Percentiles rank a stretch among this genome's conserved stretches.
These are phyloP conservation scores for Psittacula echo DNA, from an alignment of 2,797 vertebrate species.

Conservation along the genomic window DNA sequence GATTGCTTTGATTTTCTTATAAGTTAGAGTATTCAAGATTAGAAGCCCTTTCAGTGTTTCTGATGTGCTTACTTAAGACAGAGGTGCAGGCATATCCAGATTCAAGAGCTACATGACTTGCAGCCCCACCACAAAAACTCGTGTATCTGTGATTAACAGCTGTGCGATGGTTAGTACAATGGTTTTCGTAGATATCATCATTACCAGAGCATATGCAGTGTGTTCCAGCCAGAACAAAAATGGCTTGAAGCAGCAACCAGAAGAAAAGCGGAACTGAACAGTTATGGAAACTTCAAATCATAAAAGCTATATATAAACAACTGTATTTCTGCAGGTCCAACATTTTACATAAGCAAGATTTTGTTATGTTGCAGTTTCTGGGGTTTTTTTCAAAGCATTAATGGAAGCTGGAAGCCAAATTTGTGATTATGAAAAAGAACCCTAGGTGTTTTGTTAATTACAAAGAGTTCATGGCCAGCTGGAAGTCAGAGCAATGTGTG, in stretches of 20 bases:
- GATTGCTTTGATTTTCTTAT: not conserved
- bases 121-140: not conserved
- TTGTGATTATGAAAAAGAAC: not conserved
- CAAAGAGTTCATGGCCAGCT: constrained; percentile 25
- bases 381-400: not conserved
- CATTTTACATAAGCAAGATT: not conserved
- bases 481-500: constrained; percentile 34
- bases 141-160: not conserved
- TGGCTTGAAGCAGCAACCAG: not conserved
- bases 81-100: not conserved
- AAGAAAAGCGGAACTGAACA: not conserved
- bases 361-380: not conserved
- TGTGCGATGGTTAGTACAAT: not conserved
- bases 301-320: not conserved
- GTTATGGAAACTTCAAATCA: not conserved
- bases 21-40: not conserved
- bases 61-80: not conserved
- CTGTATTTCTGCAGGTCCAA: not conserved
- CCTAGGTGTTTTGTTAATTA: constrained; percentile 18
- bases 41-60: not conserved
- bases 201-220: not conserved
- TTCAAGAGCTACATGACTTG: not conserved
- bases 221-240: not conserved
- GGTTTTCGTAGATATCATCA: not conserved
- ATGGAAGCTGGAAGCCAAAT: not conserved